Evolutionary conservation across 1,140 invertebrate genomes (phyloP).

Genomic region (Cepaea nemoralis): DNA sequence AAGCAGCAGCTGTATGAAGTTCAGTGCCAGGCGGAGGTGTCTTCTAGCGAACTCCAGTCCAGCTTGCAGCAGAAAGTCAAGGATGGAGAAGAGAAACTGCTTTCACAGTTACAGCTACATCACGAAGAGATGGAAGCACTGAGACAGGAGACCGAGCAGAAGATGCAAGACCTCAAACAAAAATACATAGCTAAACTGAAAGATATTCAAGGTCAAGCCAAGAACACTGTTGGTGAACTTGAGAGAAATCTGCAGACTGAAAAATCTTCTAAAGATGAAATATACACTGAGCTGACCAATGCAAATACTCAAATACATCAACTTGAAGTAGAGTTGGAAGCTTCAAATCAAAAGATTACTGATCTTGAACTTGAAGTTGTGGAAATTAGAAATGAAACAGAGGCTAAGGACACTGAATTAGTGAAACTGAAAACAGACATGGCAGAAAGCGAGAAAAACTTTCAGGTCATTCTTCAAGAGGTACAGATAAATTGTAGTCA

Average conservation of each 20-base stretch:
- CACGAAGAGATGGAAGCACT: slow-evolving; percentile 59
- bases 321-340: slow-evolving; percentile 53
- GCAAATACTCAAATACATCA: slow-evolving; percentile 65
- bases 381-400: slow-evolving; percentile 45
- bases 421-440: slow-evolving; percentile 46
- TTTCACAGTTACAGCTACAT: slow-evolving; percentile 55
- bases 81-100: slow-evolving; percentile 58
- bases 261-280: slow-evolving; percentile 53
- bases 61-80: slow-evolving; percentile 50
- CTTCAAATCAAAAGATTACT: slow-evolving; percentile 53
- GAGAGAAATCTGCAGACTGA: slow-evolving; percentile 44
- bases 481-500: slow-evolving; percentile 48
- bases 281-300: slow-evolving; percentile 58
- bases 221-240: slow-evolving; percentile 43
- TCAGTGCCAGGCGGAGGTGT: slow-evolving; percentile 48
- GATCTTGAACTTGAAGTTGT: slow-evolving; percentile 59
- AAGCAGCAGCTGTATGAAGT: slow-evolving; percentile 58
- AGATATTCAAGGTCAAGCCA: slow-evolving; percentile 57
- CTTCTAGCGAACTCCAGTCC: slow-evolving; percentile 51
- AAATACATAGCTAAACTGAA: slow-evolving; percentile 62
- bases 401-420: slow-evolving; percentile 42
- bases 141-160: slow-evolving; percentile 58
- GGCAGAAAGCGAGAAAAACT: slow-evolving; percentile 59
- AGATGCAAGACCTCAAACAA: slow-evolving; percentile 64
- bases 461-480: slow-evolving; percentile 58